Percentiles rank a stretch among this genome's conserved stretches.
These are phyloP conservation scores for Hirundo rustica DNA, from an alignment of 2,797 vertebrate genomes.

Conservation along the genomic window DNA sequence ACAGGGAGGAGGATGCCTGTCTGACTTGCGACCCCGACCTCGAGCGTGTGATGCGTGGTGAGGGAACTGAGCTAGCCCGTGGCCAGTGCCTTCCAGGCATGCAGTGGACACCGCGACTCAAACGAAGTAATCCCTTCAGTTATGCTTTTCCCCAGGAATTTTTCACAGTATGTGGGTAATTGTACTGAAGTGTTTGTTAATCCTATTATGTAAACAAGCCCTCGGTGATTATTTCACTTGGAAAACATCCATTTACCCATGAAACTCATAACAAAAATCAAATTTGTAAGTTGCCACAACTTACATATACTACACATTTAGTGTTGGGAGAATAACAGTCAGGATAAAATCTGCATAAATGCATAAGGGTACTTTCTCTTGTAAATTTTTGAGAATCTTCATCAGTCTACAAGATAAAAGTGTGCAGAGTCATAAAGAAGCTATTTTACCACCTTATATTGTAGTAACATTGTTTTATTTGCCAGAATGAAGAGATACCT, in stretches of 20 bases:
- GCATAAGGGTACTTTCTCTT: background rate
- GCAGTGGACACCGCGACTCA: no score
- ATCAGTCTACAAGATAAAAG: background rate
- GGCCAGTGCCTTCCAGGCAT: no score
- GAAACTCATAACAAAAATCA: background rate
- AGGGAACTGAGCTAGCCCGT: no score
- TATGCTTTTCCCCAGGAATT: slow-evolving; percentile 2
- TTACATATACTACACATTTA: background rate
- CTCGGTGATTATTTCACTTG: background rate
- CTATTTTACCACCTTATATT: background rate
- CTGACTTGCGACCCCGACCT: no score
- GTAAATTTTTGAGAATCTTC: background rate
- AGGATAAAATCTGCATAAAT: background rate
- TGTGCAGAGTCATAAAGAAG: background rate
- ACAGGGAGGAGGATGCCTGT: no score
- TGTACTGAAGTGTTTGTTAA: background rate
- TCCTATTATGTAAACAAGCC: background rate
- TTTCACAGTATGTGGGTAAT: background rate
- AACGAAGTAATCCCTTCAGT: slow-evolving; percentile 27
- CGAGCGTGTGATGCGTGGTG: no score
- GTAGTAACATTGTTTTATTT: background rate
- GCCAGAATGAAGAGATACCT: background rate
- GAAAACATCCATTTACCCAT: background rate
- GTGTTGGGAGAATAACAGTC: background rate
- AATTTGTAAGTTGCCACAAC: background rate